Percentiles rank a stretch among this genome's conserved stretches.
These are phyloP conservation scores for Copidosoma floridanum DNA, from an alignment of 1,140 invertebrate genomes.

Conservation along the genomic window DNA sequence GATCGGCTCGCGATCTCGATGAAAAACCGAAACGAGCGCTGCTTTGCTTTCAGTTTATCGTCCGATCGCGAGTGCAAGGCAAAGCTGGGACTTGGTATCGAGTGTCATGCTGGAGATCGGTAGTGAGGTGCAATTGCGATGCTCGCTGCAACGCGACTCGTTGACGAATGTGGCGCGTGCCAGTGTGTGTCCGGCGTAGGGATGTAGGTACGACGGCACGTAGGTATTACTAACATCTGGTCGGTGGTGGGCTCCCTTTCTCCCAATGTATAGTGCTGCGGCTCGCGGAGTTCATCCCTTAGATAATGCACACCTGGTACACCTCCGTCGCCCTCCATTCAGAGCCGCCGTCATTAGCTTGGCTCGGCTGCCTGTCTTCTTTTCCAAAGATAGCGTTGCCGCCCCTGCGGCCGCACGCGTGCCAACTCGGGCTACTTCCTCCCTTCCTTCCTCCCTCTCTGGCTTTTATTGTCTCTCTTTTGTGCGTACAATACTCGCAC, in stretches of 20 bases:
- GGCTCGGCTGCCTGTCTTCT: too few relatives aligned
- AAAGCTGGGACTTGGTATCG: too few relatives aligned
- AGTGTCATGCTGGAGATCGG: too few relatives aligned
- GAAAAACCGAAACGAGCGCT: too few relatives aligned
- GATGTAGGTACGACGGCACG: too few relatives aligned
- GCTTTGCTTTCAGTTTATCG: too few relatives aligned
- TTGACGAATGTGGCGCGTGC: slow-evolving; percentile 23
- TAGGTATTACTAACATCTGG: slow-evolving; percentile 19
- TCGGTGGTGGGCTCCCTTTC: not conserved
- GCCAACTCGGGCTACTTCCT: not conserved
- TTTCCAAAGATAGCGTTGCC: too few relatives aligned
- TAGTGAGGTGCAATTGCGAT: not conserved
- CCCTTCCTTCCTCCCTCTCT: not conserved
- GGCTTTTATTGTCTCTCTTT: not conserved
- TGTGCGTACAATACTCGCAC: too few relatives aligned
- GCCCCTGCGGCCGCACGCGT: slow-evolving; percentile 1
- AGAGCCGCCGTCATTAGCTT: too few relatives aligned
- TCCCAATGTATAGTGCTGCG: not conserved
- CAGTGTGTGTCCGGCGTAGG: too few relatives aligned
- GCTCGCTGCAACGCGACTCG: not conserved
- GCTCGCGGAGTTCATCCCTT: slow-evolving; percentile 25
- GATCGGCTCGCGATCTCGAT: too few relatives aligned
- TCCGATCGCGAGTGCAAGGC: too few relatives aligned
- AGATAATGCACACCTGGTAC: slow-evolving; percentile 29
- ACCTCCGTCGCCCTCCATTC: slow-evolving; percentile 7